Evolutionary conservation across 1,140 invertebrate genomes (phyloP).

Genomic region (Mya arenaria): DNA sequence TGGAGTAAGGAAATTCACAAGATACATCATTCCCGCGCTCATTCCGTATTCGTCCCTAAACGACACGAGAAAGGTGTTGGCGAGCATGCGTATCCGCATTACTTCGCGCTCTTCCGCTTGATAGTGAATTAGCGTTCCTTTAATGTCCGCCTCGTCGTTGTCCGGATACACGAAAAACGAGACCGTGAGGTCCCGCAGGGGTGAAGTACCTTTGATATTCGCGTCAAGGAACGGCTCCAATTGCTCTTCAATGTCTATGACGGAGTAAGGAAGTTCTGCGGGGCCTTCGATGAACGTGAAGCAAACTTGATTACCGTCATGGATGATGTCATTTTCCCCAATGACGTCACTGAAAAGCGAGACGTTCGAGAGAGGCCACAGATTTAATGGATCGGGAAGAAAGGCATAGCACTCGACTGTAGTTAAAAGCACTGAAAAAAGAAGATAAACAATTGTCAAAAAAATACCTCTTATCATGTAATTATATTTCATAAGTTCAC

Average conservation of each 20-base stretch:
- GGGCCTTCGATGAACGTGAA: slow-evolving; percentile 38
- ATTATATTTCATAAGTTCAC: no score
- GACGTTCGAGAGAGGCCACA: slow-evolving; percentile 40
- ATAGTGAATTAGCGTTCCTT: slow-evolving; percentile 44
- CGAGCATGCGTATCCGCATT: slow-evolving; percentile 21
- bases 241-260: slow-evolving; percentile 20
- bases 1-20: slow-evolving; percentile 46
- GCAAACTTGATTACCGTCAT: slow-evolving; percentile 14
- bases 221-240: slow-evolving; percentile 32
- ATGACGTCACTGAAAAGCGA: slow-evolving; percentile 48
- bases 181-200: slow-evolving; percentile 36
- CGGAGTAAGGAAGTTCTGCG: slow-evolving; percentile 27
- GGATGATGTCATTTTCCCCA: not conserved
- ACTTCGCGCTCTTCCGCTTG: slow-evolving; percentile 45
- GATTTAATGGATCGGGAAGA: slow-evolving; percentile 28
- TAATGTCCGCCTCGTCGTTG: slow-evolving; percentile 42
- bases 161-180: slow-evolving; percentile 43
- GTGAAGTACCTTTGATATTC: slow-evolving; percentile 12
- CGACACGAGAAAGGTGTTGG: slow-evolving; percentile 43
- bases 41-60: slow-evolving; percentile 54
- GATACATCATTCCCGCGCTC: slow-evolving; percentile 52
- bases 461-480: no score
- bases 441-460: no score
- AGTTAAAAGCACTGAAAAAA: no score
- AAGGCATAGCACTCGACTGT: no score